Evolutionary conservation across 2,113 vertebrate genomes (phyloP).

Genomic region (Channa maculata): DNA sequence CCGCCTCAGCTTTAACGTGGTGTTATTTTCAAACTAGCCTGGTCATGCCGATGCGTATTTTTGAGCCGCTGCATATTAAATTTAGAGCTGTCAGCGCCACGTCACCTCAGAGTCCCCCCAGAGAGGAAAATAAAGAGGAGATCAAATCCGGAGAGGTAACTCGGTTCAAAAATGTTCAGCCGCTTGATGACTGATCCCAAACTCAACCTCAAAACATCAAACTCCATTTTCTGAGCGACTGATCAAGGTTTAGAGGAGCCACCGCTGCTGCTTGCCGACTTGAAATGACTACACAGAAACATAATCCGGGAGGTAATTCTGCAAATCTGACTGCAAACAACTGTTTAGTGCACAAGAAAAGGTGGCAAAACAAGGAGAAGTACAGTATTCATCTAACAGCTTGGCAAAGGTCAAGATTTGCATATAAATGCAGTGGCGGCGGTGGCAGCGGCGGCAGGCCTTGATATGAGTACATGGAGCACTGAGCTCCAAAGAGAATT

Average conservation of each 20-base stretch:
- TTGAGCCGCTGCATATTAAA: slow-evolving; percentile 46
- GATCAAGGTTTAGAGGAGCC: slow-evolving; percentile 1
- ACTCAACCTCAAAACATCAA: slow-evolving; percentile 17
- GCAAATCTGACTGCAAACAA: slow-evolving; percentile 28
- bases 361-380: slow-evolving; percentile 8
- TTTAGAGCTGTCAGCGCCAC: slow-evolving; percentile 66
- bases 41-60: slow-evolving; percentile 70
- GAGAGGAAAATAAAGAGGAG: slow-evolving; percentile 33
- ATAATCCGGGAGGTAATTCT: slow-evolving; percentile 13
- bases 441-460: slow-evolving; percentile 7
- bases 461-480: slow-evolving; percentile 22
- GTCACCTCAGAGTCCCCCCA: slow-evolving; percentile 11
- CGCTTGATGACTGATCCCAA: slow-evolving; percentile 6
- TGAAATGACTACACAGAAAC: slow-evolving; percentile 9
- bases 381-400: slow-evolving; percentile 29
- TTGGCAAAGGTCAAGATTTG: slow-evolving; percentile 61
- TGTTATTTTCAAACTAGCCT: slow-evolving; percentile 76
- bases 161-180: slow-evolving; percentile 11
- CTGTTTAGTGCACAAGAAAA: slow-evolving; percentile 13
- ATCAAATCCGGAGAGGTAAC: slow-evolving; percentile 12
- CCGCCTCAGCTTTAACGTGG: slow-evolving; percentile 42
- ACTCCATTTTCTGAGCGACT: neutral
- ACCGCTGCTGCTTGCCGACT: neutral
- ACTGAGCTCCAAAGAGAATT: slow-evolving; percentile 3
- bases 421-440: slow-evolving; percentile 39